A percentile compares a stretch with the other conserved stretches of the same genome.
Conservation (phyloP, 2,113 vertebrate genomes). For the Lipophrys pholis region DNA sequence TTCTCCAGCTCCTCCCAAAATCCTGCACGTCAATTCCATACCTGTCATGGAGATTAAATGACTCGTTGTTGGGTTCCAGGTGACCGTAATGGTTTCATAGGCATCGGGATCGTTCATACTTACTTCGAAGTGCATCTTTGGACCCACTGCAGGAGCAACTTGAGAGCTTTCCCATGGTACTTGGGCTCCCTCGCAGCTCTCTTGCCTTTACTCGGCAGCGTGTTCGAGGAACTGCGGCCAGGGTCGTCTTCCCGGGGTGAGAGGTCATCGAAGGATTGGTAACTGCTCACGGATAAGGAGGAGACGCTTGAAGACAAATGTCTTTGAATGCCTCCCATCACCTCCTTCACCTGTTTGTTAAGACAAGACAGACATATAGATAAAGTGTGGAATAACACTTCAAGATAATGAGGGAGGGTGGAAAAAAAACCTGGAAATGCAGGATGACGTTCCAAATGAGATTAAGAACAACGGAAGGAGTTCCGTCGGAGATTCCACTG, state of each 20-base stretch:
- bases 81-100: neutral
- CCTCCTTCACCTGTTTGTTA: conserved; percentile 87
- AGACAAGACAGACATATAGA: neutral
- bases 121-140: conserved; percentile 91
- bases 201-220: conserved; percentile 82
- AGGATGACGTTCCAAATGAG: conserved; percentile 95
- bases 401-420: neutral
- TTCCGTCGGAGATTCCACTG: conserved; percentile 90
- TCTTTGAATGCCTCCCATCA: conserved; percentile 88
- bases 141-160: conserved; percentile 89
- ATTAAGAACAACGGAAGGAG: conserved; percentile 90
- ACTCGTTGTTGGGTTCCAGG: neutral
- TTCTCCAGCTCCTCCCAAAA: conserved; percentile 92
- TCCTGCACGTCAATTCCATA: conserved; percentile 91
- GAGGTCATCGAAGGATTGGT: conserved; percentile 70
- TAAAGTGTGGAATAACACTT: neutral
- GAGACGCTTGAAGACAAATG: conserved; percentile 87
- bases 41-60: conserved; percentile 60
- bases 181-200: conserved; percentile 81
- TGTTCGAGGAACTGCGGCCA: conserved; percentile 79
- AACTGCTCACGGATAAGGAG: conserved; percentile 84
- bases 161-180: conserved; percentile 89
- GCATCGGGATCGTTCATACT: conserved; percentile 50
- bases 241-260: conserved; percentile 71
- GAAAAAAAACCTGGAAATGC: conserved; percentile 89